Percentiles rank a stretch among this genome's conserved stretches.
Conservation (phyloP, 2,888 invertebrate genomes). For the Nomada goodeniana region DNA sequence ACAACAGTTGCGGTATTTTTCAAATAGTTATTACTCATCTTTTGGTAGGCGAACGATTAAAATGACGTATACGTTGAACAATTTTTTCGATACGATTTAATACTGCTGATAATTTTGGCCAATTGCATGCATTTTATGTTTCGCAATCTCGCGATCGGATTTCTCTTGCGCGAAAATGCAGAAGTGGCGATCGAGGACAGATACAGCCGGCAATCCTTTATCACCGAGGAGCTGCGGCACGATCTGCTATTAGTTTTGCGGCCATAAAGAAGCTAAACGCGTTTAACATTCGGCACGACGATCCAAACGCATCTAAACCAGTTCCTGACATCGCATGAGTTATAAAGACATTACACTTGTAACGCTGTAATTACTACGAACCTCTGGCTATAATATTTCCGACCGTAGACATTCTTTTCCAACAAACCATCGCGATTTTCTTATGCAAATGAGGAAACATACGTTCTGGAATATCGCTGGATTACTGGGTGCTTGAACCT, state of each 20-base stretch:
- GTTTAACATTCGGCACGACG: constrained; percentile 35
- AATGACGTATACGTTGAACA: not conserved
- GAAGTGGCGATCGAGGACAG: not conserved
- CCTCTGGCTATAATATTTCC: constrained; percentile 44
- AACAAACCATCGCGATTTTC: not conserved
- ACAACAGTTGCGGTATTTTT: too few species aligned
- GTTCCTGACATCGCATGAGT: constrained; percentile 48
- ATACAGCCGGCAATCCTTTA: constrained; percentile 20
- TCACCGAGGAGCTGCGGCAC: constrained; percentile 1
- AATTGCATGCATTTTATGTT: not conserved
- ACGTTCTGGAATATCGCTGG: not conserved
- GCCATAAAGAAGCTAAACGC: constrained; percentile 37
- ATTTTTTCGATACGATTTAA: not conserved
- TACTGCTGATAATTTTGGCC: not conserved
- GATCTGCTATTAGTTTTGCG: constrained; percentile 47
- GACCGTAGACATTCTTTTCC: constrained; percentile 20
- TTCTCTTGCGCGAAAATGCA: not conserved
- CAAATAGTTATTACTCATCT: too few species aligned
- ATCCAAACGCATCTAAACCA: constrained; percentile 57
- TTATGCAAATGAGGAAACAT: constrained; percentile 13
- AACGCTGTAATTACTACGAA: constrained; percentile 60
- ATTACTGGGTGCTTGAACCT: too few species aligned
- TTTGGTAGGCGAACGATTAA: too few species aligned
- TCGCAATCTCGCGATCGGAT: not conserved
- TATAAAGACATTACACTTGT: constrained; percentile 61